Evolutionary conservation across 1,140 invertebrate genomes (phyloP).

Genomic region (Episyrphus balteatus): DNA sequence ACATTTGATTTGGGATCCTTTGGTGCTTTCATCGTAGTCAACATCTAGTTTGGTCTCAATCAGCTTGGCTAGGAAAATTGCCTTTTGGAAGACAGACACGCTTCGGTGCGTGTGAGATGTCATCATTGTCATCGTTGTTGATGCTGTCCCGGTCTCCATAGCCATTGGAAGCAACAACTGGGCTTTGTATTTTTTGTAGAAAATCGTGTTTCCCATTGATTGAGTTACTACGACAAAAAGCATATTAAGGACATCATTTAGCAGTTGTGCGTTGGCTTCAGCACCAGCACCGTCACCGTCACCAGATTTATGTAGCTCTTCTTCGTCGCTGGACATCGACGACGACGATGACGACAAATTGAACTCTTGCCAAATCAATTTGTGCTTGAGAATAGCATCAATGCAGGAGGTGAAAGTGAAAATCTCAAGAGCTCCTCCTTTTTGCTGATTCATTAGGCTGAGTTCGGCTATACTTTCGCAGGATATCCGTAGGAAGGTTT

Average conservation of each 20-base stretch:
- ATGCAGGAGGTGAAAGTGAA: slow-evolving; percentile 9
- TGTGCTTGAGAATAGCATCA: slow-evolving; percentile 21
- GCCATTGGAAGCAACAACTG: neutral
- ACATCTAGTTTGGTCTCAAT: slow-evolving; percentile 34
- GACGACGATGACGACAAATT: too few relatives aligned
- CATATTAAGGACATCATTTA: too few relatives aligned
- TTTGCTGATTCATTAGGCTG: neutral
- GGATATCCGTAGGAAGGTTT: slow-evolving; percentile 16
- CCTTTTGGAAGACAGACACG: slow-evolving; percentile 12
- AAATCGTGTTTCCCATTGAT: slow-evolving; percentile 20
- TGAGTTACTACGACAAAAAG: slow-evolving; percentile 7
- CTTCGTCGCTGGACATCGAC: too few relatives aligned
- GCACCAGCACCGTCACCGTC: too few relatives aligned
- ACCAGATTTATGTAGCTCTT: too few relatives aligned
- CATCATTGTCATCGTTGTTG: neutral
- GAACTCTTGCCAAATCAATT: slow-evolving; percentile 18
- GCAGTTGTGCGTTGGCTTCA: too few relatives aligned
- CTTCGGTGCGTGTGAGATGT: neutral
- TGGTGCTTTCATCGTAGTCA: slow-evolving; percentile 2
- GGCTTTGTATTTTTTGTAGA: slow-evolving; percentile 26
- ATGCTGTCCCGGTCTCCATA: neutral
- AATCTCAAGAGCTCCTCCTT: neutral
- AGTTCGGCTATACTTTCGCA: slow-evolving; percentile 7
- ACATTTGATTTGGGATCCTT: slow-evolving; percentile 1
- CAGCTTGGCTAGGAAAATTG: slow-evolving; percentile 32